These are phyloP conservation scores for Potamarius usumacintae DNA, from an alignment of 2,113 vertebrate species.

Conservation along the genomic window DNA sequence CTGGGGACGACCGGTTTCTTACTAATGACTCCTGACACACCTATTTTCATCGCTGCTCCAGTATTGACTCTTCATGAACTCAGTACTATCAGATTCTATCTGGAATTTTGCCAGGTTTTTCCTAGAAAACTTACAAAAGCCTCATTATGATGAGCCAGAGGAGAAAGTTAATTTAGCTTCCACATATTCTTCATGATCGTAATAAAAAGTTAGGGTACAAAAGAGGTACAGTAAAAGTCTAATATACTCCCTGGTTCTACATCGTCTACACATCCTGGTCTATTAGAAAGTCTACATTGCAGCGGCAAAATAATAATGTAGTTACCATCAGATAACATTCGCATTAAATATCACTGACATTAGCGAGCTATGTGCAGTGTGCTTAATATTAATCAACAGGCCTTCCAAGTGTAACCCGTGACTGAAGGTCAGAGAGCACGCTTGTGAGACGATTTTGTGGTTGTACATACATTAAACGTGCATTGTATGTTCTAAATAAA, in stretches of 20 bases:
- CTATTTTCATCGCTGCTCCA: background rate
- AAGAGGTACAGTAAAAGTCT: background rate
- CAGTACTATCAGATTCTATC: background rate
- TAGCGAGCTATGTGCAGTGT: background rate
- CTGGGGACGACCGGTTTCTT: constrained; percentile 2
- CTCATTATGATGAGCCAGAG: background rate
- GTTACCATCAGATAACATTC: background rate
- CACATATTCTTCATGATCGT: background rate
- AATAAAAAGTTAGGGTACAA: background rate
- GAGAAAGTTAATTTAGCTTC: background rate
- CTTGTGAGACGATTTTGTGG: background rate
- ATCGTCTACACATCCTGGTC: background rate
- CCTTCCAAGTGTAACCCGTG: background rate
- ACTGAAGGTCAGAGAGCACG: background rate
- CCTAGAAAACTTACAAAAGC: background rate
- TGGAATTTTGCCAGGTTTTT: background rate
- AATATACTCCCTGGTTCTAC: background rate
- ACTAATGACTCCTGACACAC: background rate
- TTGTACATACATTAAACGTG: background rate
- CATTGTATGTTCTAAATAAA: background rate
- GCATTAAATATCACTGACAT: background rate
- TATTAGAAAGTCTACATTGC: background rate
- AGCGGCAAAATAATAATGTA: background rate
- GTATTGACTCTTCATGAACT: background rate
- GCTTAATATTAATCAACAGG: background rate